Conservation (phyloP, 2,113 vertebrate species). For the Oryzias melastigma region DNA sequence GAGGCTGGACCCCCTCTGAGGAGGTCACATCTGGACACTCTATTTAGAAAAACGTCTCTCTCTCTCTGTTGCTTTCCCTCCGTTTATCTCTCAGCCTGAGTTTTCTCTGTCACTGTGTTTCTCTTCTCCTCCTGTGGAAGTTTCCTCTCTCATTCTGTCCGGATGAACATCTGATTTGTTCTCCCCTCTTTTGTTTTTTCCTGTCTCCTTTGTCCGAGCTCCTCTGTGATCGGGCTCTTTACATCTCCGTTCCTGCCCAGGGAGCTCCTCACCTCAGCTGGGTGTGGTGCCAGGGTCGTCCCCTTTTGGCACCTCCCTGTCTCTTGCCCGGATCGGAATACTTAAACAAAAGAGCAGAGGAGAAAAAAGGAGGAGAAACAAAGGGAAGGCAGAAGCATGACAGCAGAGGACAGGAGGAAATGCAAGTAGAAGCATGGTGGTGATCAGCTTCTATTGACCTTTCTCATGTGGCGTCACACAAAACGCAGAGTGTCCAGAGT, state of each 20-base stretch:
- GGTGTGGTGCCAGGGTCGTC: conserved; percentile 59
- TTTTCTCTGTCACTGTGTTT: neutral
- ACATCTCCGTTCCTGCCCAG: conserved; percentile 25
- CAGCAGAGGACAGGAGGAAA: neutral
- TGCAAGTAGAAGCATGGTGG: neutral
- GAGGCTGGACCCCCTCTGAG: conserved; percentile 64
- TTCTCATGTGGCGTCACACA: too few species aligned
- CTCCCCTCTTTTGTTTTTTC: neutral
- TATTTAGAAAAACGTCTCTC: conserved; percentile 53
- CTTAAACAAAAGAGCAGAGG: conserved; percentile 14
- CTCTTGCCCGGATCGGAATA: conserved; percentile 35
- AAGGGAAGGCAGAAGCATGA: neutral
- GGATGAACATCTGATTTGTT: neutral
- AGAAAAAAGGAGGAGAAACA: neutral
- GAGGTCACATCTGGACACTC: conserved; percentile 71
- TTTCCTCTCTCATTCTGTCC: too few species aligned
- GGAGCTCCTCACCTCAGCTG: conserved; percentile 48
- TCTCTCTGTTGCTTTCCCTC: conserved; percentile 13
- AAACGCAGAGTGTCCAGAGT: too few species aligned
- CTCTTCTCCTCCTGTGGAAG: too few species aligned
- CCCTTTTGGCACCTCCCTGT: conserved; percentile 42
- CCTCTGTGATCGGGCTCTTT: conserved; percentile 7
- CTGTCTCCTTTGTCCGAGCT: neutral
- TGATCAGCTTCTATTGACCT: too few species aligned
- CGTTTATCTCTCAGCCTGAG: neutral